Conservation (phyloP, 2,888 invertebrate species). For the Prosopocoilus inquinatus region DNA sequence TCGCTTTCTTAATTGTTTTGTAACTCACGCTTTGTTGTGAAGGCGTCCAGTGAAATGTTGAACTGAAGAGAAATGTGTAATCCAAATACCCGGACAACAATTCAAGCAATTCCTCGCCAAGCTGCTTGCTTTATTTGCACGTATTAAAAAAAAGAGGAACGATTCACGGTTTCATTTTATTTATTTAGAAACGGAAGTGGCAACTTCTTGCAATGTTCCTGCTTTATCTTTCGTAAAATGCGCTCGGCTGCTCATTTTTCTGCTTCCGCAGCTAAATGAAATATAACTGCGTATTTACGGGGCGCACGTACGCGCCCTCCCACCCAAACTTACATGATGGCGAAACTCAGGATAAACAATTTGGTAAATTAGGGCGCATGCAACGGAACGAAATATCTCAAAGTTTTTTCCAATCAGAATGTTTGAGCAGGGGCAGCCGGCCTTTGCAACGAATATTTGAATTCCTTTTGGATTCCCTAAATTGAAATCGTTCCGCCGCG, state of each 20-base stretch:
- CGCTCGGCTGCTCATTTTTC: conserved; percentile 2
- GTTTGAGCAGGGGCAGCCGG: conserved; percentile 1
- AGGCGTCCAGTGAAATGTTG: no score
- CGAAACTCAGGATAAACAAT: background rate
- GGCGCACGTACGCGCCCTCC: background rate
- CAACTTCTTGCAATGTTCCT: conserved; percentile 38
- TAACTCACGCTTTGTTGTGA: no score
- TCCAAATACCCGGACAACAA: no score
- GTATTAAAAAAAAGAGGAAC: no score
- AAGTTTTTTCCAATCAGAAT: conserved; percentile 4
- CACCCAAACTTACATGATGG: background rate
- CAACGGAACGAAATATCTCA: background rate
- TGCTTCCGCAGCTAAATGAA: background rate
- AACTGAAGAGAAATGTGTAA: no score
- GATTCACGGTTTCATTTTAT: background rate
- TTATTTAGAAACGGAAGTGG: conserved; percentile 24
- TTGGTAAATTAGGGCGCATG: no score
- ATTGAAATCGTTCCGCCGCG: conserved; percentile 15
- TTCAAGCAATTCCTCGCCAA: no score
- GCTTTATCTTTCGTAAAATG: conserved; percentile 43
- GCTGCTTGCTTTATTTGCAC: no score
- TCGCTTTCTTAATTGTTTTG: no score
- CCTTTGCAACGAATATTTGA: conserved; percentile 24
- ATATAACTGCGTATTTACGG: background rate
- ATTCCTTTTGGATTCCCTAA: conserved; percentile 23